Conservation (phyloP, 1,140 invertebrate genomes). For the Hyles euphorbiae region DNA sequence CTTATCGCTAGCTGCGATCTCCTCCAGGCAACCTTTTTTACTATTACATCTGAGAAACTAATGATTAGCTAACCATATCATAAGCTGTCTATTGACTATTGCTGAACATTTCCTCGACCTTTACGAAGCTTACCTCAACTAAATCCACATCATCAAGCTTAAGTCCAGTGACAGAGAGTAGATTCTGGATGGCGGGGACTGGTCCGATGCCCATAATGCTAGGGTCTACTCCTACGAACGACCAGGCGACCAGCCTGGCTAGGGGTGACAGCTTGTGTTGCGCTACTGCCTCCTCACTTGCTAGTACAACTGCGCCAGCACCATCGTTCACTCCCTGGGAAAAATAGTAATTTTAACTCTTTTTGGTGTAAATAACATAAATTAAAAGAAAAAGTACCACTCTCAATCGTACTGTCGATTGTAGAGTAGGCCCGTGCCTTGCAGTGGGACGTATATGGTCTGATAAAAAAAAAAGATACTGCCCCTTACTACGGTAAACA, state of each 20-base stretch:
- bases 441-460: too few relatives aligned
- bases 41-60: too few relatives aligned
- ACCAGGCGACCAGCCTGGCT: conserved; percentile 85
- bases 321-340: conserved; percentile 93
- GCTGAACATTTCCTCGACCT: too few relatives aligned
- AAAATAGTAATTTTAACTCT: conserved; percentile 2
- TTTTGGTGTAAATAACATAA: neutral
- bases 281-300: conserved; percentile 92
- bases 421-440: too few relatives aligned
- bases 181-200: conserved; percentile 91
- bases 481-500: too few relatives aligned
- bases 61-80: too few relatives aligned
- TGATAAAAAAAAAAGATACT: too few relatives aligned
- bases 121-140: conserved; percentile 96
- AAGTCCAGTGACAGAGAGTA: conserved; percentile 84
- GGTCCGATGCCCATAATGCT: conserved; percentile 95
- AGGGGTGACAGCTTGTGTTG: conserved; percentile 87
- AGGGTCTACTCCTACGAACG: conserved; percentile 88
- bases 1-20: too few relatives aligned
- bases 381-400: too few relatives aligned
- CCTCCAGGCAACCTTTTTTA: too few relatives aligned
- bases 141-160: conserved; percentile 92
- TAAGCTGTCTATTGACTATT: too few relatives aligned
- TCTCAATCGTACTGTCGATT: too few relatives aligned
- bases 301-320: conserved; percentile 92